Percentiles rank a stretch among this genome's conserved stretches.
Evolutionary conservation across 2,113 vertebrate genomes (phyloP).

Genomic region (Poicephalus gulielmi): DNA sequence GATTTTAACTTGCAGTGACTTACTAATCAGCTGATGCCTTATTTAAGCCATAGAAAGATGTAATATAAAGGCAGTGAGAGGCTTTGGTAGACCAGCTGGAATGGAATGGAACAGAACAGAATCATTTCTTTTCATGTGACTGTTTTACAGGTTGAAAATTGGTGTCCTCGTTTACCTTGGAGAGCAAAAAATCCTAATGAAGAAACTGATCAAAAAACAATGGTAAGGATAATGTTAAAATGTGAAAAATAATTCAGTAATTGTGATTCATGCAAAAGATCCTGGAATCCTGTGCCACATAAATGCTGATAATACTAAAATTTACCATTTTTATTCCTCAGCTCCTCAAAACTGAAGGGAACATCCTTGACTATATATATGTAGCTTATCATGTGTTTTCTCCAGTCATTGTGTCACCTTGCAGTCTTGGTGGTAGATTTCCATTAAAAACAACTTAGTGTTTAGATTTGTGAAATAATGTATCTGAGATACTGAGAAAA

Average conservation of each 20-base stretch:
- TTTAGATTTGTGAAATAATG: background rate
- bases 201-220: slow-evolving; percentile 83
- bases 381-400: background rate
- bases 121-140: background rate
- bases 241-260: background rate
- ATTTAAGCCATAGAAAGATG: background rate
- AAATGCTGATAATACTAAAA: background rate
- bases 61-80: background rate
- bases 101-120: background rate
- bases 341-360: background rate
- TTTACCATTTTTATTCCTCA: background rate
- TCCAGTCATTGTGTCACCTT: fast-evolving
- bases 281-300: background rate
- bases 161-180: slow-evolving; percentile 98
- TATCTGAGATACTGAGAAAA: background rate
- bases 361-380: background rate
- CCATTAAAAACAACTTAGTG: background rate
- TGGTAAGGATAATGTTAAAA: slow-evolving; percentile 75
- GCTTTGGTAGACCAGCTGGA: background rate
- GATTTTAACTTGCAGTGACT: background rate
- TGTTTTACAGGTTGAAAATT: slow-evolving; percentile 93
- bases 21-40: background rate
- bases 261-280: background rate
- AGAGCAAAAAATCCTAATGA: slow-evolving; percentile 87
- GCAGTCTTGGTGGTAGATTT: background rate